Evolutionary conservation across 1,140 invertebrate species (phyloP).

Genomic region (Glossosoma conforme): DNA sequence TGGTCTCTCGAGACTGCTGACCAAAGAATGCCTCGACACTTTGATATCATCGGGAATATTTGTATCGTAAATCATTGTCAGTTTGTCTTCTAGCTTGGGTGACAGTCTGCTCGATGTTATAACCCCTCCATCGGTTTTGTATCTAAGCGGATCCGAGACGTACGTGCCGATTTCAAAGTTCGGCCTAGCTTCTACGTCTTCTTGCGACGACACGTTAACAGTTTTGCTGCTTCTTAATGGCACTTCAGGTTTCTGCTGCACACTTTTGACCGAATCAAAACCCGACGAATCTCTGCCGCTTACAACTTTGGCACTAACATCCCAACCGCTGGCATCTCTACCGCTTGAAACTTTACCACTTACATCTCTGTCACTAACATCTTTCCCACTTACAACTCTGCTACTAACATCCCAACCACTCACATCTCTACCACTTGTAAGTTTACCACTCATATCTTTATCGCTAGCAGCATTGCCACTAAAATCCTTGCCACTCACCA

Average conservation of each 20-base stretch:
- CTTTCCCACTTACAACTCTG: no score
- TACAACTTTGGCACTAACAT: no score
- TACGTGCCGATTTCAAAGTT: conserved; percentile 30
- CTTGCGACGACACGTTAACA: conserved; percentile 8
- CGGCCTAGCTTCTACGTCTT: conserved; percentile 7
- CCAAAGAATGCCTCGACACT: conserved; percentile 52
- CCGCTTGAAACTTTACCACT: no score
- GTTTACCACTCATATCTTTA: no score
- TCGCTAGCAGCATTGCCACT: no score
- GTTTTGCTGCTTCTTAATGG: conserved; percentile 15
- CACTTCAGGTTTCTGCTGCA: conserved; percentile 25
- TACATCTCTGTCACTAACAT: no score
- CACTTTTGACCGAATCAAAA: no score
- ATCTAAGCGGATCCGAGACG: conserved; percentile 21
- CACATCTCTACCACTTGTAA: no score
- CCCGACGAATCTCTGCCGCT: no score
- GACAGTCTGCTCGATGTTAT: conserved; percentile 22
- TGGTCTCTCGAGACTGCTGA: conserved; percentile 50
- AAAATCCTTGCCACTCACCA: no score
- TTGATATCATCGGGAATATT: conserved; percentile 58
- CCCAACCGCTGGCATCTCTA: no score
- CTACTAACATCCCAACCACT: no score
- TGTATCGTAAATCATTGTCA: conserved; percentile 48
- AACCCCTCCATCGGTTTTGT: conserved; percentile 19
- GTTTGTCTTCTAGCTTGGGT: conserved; percentile 39